Base-by-base conservation (phyloP, 2,888 invertebrate genomes). In the Mythimna albipuncta region DNA sequence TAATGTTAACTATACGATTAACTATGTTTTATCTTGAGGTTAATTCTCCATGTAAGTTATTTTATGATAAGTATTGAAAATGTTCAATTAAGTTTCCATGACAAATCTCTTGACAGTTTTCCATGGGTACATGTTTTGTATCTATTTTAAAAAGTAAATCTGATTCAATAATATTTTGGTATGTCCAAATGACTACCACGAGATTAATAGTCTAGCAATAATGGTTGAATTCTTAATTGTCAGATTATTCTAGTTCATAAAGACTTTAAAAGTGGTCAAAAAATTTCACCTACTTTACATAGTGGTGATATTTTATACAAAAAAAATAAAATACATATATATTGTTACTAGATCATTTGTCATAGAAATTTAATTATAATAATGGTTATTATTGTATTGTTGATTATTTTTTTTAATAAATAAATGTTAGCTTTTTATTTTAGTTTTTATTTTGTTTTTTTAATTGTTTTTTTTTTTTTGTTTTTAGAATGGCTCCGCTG, bases 401-500 rank as follows among this genome's bases (percentile, higher is more conserved):
- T 85, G 62, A 80, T 84, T 87, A 83, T 65, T 72, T 83, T 90
- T 89, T 87, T 83, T 86, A 90, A 84, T 78, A 75, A 86, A 94
- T 93, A 93, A 93, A 88, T 87, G 85, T 92, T 92, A 89, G 86
- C 80, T 83, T 93, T 92, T 93, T 92, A 69, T 90, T 93, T 92
- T 87, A 57, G 76, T 89, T 89, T 89, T 87, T 88, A 70, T 90
- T 93, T 92, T 86, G 58, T 82, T 89, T 89, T 90, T 85, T 87
- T 90, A 90, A 89, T 86, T 85, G 54, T 87, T 85, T 89, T 86
- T 96, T 89, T 86, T 96, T 96, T 97, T 97, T 97, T 97, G 95
- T 97, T 98, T 98, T 97, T 97, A 98, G 98, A 98, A 98, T 97
- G 98, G 98, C 84, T 97, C 98, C 87, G 98, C 98, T 72, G 97